Evolutionary conservation across 2,797 vertebrate genomes (phyloP).

Genomic region (Lophotriccus pileatus): DNA sequence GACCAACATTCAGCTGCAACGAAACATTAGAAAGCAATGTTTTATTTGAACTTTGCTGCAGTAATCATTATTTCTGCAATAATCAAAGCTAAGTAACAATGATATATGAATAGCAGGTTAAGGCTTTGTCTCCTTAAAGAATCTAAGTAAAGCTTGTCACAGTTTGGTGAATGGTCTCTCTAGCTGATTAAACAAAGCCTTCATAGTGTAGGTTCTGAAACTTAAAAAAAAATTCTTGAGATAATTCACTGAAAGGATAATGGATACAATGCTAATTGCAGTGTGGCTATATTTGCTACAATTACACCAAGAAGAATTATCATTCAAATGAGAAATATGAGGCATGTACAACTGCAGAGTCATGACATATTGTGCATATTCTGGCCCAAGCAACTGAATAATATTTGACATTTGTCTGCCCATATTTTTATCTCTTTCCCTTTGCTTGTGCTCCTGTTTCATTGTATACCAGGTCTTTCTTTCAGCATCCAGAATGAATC

Average conservation of each 20-base stretch:
- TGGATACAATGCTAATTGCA: neutral
- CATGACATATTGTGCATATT: neutral
- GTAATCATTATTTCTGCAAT: neutral
- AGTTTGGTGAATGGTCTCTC: neutral
- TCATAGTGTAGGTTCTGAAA: neutral
- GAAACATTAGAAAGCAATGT: neutral
- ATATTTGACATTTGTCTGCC: conserved; percentile 3
- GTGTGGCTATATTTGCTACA: neutral
- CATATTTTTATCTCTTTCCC: neutral
- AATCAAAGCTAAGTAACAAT: neutral
- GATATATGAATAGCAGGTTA: neutral
- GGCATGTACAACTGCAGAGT: neutral
- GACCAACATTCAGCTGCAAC: neutral
- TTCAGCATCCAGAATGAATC: neutral
- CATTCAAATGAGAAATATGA: neutral
- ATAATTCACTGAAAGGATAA: neutral
- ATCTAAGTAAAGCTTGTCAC: neutral
- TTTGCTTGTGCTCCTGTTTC: neutral
- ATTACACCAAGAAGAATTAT: neutral
- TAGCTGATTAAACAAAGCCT: neutral
- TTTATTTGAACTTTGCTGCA: neutral
- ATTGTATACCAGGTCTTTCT: neutral
- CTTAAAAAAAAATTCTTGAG: neutral
- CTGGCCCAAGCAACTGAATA: neutral
- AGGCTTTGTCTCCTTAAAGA: neutral